phyloP scores from a whole-genome alignment of 1,140 invertebrate genomes.

The Lordiphosa stackelbergi region DNA sequence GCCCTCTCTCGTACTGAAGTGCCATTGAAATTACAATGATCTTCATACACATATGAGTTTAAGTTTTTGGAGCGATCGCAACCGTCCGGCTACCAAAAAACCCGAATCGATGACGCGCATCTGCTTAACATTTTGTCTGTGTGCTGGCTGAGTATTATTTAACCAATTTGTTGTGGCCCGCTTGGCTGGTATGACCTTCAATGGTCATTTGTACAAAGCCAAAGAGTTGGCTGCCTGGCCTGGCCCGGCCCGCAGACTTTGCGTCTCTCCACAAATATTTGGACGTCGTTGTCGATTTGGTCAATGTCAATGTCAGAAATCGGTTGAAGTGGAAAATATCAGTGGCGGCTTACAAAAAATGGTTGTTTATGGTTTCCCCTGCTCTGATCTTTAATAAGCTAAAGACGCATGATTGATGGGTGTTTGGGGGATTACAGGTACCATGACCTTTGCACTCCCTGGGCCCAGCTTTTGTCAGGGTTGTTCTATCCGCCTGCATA shows the following conservation, averaged over 20 bases:
- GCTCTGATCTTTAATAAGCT: constrained; percentile 31
- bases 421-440: constrained; percentile 58
- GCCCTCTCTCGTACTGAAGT: constrained; percentile 45
- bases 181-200: constrained; percentile 56
- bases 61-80: constrained; percentile 46
- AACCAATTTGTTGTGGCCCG: constrained; percentile 64
- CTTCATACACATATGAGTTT: constrained; percentile 40
- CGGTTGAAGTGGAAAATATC: constrained; percentile 64
- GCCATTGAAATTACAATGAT: constrained; percentile 74
- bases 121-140: constrained; percentile 37
- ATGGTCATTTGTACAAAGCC: constrained; percentile 65
- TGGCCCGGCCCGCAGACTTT: constrained; percentile 38
- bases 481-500: constrained; percentile 56
- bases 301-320: constrained; percentile 75
- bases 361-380: constrained; percentile 11
- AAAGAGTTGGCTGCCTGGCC: no score
- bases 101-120: constrained; percentile 29
- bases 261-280: constrained; percentile 63
- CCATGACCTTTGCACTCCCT: constrained; percentile 45
- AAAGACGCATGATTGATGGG: constrained; percentile 57
- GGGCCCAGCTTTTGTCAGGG: constrained; percentile 10
- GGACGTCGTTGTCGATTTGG: constrained; percentile 64
- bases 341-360: constrained; percentile 28
- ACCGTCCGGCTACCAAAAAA: constrained; percentile 54
- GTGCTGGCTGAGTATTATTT: constrained; percentile 42